Base-by-base conservation (phyloP, 2,888 invertebrate species). In the Phyto melanocephala region DNA sequence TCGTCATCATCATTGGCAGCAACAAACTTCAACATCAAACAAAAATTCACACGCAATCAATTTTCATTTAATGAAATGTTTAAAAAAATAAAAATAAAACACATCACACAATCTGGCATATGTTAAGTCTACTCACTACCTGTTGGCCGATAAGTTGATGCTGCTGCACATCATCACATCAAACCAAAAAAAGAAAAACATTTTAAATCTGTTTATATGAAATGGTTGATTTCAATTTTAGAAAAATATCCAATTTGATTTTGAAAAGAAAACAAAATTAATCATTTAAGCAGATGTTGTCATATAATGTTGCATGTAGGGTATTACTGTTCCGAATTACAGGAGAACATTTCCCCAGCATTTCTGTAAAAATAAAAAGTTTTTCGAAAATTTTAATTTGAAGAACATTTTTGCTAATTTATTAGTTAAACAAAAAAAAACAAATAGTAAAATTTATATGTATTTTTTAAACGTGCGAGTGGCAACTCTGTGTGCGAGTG, bases 21-120 rank as follows among this genome's bases (percentile, higher is more conserved):
- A 52, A 75, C 15, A 65, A 62, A 68, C 68, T 24, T 45, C 37
- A 67, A 75, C 60, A 68, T 77, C 72, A 72, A 72, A 67, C 3
- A 63, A 76, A 72, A 81, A 13, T 81, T 77, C 81, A 77, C 81
- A 81, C 81, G 62, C 81, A 77, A 77, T 81, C 81, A 77, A 78
- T 78, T 67, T 70, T 71, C 65, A 42, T 70, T 71, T 60, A 42
- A 72, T 70, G 24, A 77, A 72, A 67, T 71, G 15, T 33, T 75
- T 22, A 35, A 50, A 76, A 52, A 47, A 35, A 42, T 5, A 47
- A 42, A 67, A 42, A 33, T 8, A 17, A 54, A 20, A 37, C 28
- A 24, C 4, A 15, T 28, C 47, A 20, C 5, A 4, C n/a, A 75
- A 28, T 54, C n/a, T 17, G 11, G 20, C 58, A 75, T 40, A 35